These are phyloP conservation scores for Amaurobius ferox DNA, from an alignment of 2,888 invertebrate species.

Conservation along the genomic window DNA sequence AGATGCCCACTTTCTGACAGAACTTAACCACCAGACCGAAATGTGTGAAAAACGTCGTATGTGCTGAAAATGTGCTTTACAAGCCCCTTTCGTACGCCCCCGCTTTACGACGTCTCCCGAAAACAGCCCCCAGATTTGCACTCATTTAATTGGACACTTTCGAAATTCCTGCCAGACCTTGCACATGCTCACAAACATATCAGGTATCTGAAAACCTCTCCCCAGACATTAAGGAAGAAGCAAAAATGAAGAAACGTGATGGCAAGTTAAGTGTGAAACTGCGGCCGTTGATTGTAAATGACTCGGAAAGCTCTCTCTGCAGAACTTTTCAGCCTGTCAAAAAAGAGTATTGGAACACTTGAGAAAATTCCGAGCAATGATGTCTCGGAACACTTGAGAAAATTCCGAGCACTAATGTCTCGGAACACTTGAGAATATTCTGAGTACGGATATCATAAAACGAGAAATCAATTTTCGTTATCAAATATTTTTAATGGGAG, in stretches of 20 bases:
- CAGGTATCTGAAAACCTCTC: conserved; percentile 2
- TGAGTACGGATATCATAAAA: too few relatives aligned
- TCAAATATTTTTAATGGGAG: too few relatives aligned
- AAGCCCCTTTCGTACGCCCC: background rate
- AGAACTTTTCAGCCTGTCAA: too few relatives aligned
- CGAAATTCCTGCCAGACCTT: conserved; percentile 1
- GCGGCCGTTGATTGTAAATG: background rate
- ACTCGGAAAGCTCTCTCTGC: background rate
- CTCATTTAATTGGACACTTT: conserved; percentile 40
- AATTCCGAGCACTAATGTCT: too few relatives aligned
- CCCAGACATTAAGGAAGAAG: background rate
- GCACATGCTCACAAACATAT: conserved; percentile 20
- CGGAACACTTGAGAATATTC: too few relatives aligned
- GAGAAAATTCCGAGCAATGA: too few relatives aligned
- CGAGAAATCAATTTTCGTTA: too few relatives aligned
- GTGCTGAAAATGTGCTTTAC: background rate
- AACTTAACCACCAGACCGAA: background rate
- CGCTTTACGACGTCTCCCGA: background rate
- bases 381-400: too few relatives aligned
- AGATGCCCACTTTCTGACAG: too few relatives aligned
- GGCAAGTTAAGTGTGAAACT: background rate
- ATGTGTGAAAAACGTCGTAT: background rate
- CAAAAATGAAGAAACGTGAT: background rate
- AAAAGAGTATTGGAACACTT: too few relatives aligned
- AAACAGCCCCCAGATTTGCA: conserved; percentile 4